These are phyloP conservation scores for Dione vanillae DNA, from an alignment of 2,888 invertebrate species.

Conservation along the genomic window DNA sequence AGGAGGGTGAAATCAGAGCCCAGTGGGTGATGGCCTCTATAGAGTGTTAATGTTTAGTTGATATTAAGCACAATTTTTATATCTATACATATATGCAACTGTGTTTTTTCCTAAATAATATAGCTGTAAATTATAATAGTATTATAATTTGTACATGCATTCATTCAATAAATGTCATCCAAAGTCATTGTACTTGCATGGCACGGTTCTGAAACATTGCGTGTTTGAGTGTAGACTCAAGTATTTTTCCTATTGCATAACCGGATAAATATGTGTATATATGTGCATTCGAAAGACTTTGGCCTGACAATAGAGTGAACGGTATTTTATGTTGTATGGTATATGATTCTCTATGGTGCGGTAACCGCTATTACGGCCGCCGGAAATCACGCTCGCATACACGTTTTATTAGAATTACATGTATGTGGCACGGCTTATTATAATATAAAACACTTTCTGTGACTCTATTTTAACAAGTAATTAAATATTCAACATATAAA, in stretches of 20 bases:
- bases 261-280: constrained; percentile 45
- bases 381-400: constrained; percentile 72
- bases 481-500: background rate
- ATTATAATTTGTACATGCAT: constrained; percentile 32
- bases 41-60: constrained; percentile 24
- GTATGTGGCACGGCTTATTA: constrained; percentile 61
- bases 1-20: constrained; percentile 70
- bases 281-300: constrained; percentile 33
- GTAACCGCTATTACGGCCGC: constrained; percentile 53
- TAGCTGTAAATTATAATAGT: background rate
- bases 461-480: constrained; percentile 31
- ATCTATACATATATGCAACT: background rate
- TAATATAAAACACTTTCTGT: constrained; percentile 45
- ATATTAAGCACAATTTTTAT: background rate
- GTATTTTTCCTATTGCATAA: constrained; percentile 50
- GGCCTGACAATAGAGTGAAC: constrained; percentile 46
- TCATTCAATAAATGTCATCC: constrained; percentile 44
- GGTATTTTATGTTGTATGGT: constrained; percentile 50
- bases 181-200: constrained; percentile 48
- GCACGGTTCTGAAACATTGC: constrained; percentile 48
- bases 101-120: background rate
- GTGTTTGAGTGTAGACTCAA: constrained; percentile 48
- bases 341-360: constrained; percentile 41
- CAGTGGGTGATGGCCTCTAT: constrained; percentile 30
- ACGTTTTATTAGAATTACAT: constrained; percentile 54